Percentiles rank a stretch among this genome's conserved stretches.
phyloP scores from a whole-genome alignment of 2,797 vertebrate species.

The Cirrhinus molitorella region DNA sequence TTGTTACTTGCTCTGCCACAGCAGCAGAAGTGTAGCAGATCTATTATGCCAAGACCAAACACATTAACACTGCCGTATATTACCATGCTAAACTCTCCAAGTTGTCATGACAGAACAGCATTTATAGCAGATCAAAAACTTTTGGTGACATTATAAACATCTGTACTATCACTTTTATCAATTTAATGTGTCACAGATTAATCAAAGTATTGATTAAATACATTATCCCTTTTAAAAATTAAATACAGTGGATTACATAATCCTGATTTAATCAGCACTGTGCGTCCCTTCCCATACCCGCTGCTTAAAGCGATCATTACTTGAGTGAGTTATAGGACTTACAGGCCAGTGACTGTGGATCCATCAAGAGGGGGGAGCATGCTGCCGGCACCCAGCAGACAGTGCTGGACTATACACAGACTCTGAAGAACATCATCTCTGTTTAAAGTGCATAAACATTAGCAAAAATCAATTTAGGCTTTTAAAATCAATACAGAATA shows the following conservation, averaged over 20 bases:
- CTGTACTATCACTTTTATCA: too few species aligned
- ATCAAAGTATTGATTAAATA: neutral
- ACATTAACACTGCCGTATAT: too few species aligned
- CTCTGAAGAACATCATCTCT: constrained; percentile 97
- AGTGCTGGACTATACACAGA: constrained; percentile 93
- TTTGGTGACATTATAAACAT: too few species aligned
- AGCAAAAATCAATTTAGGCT: neutral
- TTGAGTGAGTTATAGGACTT: constrained; percentile 70
- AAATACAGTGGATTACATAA: neutral
- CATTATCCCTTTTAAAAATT: neutral
- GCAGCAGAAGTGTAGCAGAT: too few species aligned
- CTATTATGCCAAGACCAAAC: too few species aligned
- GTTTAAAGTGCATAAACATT: constrained; percentile 54
- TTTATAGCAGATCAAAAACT: too few species aligned
- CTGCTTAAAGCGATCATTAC: neutral
- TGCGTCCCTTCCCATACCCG: neutral
- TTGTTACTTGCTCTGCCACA: too few species aligned
- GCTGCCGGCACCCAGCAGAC: constrained; percentile 93
- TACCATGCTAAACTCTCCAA: too few species aligned
- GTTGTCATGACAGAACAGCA: too few species aligned
- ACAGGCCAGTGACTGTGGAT: constrained; percentile 88
- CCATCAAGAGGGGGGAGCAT: constrained; percentile 91
- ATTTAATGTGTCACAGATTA: neutral
- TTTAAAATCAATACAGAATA: neutral
- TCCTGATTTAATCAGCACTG: neutral